Evolutionary conservation across 2,797 vertebrate species (phyloP).

Genomic region (Morus bassanus): DNA sequence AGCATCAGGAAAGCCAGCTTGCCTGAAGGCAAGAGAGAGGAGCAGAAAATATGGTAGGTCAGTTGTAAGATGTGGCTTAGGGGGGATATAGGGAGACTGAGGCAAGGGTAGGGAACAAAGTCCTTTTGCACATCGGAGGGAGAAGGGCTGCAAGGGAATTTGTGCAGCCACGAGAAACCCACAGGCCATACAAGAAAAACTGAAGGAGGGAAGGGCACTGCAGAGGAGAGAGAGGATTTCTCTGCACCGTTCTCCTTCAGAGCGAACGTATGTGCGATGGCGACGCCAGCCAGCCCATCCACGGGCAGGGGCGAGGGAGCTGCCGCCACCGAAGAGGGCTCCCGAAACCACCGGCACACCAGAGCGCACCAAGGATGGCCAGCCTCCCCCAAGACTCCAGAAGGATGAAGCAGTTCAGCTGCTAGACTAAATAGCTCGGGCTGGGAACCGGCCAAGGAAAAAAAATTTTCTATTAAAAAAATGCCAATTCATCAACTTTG

Average conservation of each 20-base stretch:
- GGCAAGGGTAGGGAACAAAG: neutral
- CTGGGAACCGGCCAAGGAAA: constrained; percentile 1
- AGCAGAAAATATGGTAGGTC: neutral
- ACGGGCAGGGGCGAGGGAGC: neutral
- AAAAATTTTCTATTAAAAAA: neutral
- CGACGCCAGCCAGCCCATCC: neutral
- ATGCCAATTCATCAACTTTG: constrained; percentile 22
- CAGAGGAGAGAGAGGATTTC: neutral
- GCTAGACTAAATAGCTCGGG: neutral
- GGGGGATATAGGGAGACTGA: neutral
- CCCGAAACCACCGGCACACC: neutral
- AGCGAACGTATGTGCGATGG: rapidly evolving
- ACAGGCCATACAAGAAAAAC: neutral
- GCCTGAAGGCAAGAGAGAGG: constrained; percentile 10
- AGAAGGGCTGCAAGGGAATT: neutral
- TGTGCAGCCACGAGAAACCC: neutral
- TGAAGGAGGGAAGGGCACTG: neutral
- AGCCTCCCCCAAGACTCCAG: neutral
- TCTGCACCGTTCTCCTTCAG: neutral
- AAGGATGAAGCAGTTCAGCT: neutral
- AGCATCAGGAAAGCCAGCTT: neutral
- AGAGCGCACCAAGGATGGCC: neutral
- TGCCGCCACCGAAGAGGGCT: rapidly evolving
- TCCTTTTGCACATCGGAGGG: neutral
- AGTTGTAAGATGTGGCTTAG: neutral